These are phyloP conservation scores for Trematocara macrostoma DNA, from an alignment of 2,113 vertebrate genomes.

Conservation along the genomic window DNA sequence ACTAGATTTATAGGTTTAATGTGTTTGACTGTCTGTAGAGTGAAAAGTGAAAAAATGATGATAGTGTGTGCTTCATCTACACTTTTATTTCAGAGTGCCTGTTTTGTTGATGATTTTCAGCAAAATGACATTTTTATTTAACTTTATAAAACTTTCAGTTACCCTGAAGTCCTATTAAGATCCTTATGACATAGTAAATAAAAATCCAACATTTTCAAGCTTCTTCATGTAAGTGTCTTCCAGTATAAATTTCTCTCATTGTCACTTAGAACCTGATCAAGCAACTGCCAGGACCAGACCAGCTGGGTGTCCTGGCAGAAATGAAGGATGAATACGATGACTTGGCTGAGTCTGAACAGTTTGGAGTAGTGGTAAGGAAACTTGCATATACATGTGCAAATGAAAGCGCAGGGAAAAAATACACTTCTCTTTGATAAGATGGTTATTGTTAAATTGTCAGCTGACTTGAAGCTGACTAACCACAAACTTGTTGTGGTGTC, in stretches of 20 bases:
- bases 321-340: conserved; percentile 84
- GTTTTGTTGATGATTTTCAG: background rate
- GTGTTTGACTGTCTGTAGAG: background rate
- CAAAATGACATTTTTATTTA: background rate
- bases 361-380: conserved; percentile 80
- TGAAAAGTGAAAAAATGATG: background rate
- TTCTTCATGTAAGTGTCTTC: background rate
- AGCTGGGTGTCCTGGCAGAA: conserved; percentile 74
- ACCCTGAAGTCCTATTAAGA: background rate
- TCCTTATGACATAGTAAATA: background rate
- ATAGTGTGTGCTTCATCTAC: background rate
- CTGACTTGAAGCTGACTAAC: conserved; percentile 2
- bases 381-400: background rate
- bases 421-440: background rate
- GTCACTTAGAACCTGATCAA: conserved; percentile 79
- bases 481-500: background rate
- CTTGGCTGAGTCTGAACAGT: conserved; percentile 82
- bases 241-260: background rate
- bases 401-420: background rate
- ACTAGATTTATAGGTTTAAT: background rate
- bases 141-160: background rate
- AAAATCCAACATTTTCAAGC: background rate
- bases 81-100: background rate
- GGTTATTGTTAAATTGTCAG: background rate
- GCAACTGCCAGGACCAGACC: conserved; percentile 76